Percentiles rank a stretch among this genome's conserved stretches.
Evolutionary conservation across 2,113 vertebrate species (phyloP).

Genomic region (Sinocyclocheilus anshuiensis): DNA sequence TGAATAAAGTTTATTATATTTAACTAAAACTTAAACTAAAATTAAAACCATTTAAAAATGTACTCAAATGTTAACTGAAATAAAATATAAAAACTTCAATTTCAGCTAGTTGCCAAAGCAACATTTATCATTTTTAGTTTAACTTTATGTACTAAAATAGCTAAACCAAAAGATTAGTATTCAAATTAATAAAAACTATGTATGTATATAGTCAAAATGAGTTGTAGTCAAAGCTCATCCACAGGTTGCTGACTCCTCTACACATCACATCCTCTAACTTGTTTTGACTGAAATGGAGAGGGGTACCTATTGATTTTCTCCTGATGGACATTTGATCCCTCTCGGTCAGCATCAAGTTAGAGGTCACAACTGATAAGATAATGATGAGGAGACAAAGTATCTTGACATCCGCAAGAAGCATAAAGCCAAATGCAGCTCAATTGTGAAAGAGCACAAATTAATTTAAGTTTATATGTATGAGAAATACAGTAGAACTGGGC

Average conservation of each 20-base stretch:
- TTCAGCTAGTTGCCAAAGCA: too few species aligned
- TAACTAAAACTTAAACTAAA: too few species aligned
- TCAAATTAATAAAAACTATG: too few species aligned
- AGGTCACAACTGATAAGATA: slow-evolving; percentile 57
- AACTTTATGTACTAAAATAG: too few species aligned
- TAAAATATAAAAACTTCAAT: too few species aligned
- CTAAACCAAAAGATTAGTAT: too few species aligned
- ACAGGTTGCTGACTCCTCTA: not conserved
- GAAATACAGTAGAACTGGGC: not conserved
- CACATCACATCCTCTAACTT: slow-evolving; percentile 17
- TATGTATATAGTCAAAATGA: too few species aligned
- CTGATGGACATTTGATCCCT: slow-evolving; percentile 59
- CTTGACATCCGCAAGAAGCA: not conserved
- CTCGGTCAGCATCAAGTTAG: slow-evolving; percentile 51
- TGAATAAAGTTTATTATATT: too few species aligned
- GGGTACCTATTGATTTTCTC: slow-evolving; percentile 64
- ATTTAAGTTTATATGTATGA: not conserved
- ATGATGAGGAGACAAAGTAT: slow-evolving; percentile 24
- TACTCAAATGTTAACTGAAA: too few species aligned
- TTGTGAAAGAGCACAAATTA: not conserved
- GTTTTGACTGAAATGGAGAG: slow-evolving; percentile 50
- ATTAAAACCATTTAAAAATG: too few species aligned
- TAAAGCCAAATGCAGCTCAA: not conserved
- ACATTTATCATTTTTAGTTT: too few species aligned
- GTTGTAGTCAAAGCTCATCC: not conserved